phyloP scores from a whole-genome alignment of 2,113 vertebrate genomes.

The Syngnathoides biaculeatus region DNA sequence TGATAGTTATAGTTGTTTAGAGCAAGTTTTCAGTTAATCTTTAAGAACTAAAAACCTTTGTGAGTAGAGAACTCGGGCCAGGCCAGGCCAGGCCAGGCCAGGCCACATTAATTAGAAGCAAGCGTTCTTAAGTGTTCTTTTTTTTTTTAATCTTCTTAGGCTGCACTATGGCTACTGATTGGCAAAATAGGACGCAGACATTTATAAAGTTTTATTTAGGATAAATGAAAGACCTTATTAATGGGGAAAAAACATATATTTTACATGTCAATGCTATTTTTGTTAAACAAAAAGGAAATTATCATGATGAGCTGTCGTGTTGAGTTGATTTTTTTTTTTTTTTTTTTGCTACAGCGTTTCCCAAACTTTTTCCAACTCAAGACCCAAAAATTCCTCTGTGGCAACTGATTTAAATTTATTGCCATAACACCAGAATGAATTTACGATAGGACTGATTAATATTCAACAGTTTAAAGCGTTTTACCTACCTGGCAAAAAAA shows the following conservation, averaged over 20 bases:
- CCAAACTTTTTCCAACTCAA: not conserved
- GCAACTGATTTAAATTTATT: not conserved
- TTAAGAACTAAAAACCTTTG: conserved; percentile 81
- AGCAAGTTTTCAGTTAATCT: conserved; percentile 88
- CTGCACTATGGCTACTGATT: conserved; percentile 81
- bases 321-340: conserved; percentile 86
- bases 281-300: conserved; percentile 79
- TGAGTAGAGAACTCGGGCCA: conserved; percentile 81
- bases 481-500: not conserved
- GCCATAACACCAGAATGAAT: not conserved
- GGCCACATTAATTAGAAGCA: conserved; percentile 82
- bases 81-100: conserved; percentile 77
- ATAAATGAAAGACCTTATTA: conserved; percentile 84
- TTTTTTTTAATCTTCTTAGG: conserved; percentile 86
- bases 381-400: not conserved
- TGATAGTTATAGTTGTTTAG: conserved; percentile 81
- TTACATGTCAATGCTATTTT: conserved; percentile 98
- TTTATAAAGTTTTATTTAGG: conserved; percentile 87
- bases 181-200: conserved; percentile 80
- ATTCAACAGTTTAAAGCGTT: not conserved
- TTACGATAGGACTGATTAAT: not conserved
- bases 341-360: conserved; percentile 59
- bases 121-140: conserved; percentile 80
- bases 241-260: conserved; percentile 72
- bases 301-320: conserved; percentile 85